Evolutionary conservation across 2,888 invertebrate genomes (phyloP).

Genomic region (Sinotaia quadrata): DNA sequence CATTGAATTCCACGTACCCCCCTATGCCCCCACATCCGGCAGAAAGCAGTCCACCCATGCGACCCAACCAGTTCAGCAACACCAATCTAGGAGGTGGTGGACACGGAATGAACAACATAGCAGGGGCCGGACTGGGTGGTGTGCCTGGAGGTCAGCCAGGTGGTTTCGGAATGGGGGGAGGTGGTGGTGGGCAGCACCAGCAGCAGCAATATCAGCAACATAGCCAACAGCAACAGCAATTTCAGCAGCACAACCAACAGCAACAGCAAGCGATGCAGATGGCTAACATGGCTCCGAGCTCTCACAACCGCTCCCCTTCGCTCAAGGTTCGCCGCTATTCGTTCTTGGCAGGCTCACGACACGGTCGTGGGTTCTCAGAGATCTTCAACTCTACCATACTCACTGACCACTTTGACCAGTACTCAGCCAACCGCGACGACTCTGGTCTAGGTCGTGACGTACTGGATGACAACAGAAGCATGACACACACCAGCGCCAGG

Average conservation of each 20-base stretch:
- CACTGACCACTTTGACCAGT: constrained; percentile 72
- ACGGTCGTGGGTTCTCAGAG: constrained; percentile 65
- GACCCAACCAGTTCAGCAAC: constrained; percentile 39
- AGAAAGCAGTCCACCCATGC: constrained; percentile 36
- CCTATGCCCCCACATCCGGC: constrained; percentile 36
- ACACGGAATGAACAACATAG: neutral
- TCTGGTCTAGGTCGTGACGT: constrained; percentile 63
- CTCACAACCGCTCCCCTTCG: constrained; percentile 60
- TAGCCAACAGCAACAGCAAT: neutral
- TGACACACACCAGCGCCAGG: constrained; percentile 20
- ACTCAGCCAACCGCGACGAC: constrained; percentile 61
- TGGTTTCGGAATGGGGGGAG: neutral
- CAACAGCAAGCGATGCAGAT: constrained; percentile 22
- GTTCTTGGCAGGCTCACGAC: constrained; percentile 64
- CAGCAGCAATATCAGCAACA: neutral
- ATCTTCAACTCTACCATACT: constrained; percentile 69
- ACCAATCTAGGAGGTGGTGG: constrained; percentile 17
- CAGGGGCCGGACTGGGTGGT: neutral
- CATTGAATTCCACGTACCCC: constrained; percentile 15
- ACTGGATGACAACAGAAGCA: constrained; percentile 41
- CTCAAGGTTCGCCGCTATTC: constrained; percentile 66
- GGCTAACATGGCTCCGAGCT: constrained; percentile 31
- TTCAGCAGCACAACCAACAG: neutral
- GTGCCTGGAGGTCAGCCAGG: neutral
- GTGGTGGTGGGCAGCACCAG: neutral